Base-by-base conservation (phyloP, 2,797 vertebrate species). In the Neostethus bicornis region DNA sequence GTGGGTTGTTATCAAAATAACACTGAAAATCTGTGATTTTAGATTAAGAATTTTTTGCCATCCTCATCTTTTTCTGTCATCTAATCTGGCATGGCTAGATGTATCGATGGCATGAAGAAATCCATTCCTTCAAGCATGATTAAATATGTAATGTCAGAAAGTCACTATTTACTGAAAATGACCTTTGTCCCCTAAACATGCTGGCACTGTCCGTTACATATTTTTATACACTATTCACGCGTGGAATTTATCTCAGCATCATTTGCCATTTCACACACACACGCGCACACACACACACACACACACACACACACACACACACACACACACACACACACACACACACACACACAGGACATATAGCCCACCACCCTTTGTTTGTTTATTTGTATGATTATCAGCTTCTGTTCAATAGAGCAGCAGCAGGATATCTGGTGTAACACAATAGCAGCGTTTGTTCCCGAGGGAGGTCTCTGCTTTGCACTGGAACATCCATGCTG, bases 351-450 rank as follows among this genome's bases (percentile, higher is more conserved):
- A 45, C 66, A 52, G 69, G 47, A 65, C 50, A 58, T 32, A 67
- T 55, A 70, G 57, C 48, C 77, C 84, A 73, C 80, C 81, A 83
- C 79, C 68, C 60, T 67, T 65, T 86, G 83, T 85, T 87, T 89
- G 85, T 86, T 88, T 87, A 84, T 85, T 86, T 87, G 80, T 84
- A 73, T 79, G 75, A 86, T 79, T 73, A 83, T 84, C 79, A 80
- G 79, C 80, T 79, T 59, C 80, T 79, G 77, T 81, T 70, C 65
- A 69, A 81, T 81, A 75, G 83, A 73, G 77, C 74, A 75, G 73
- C 69, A 78, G 81, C 78, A 84, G 86, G 86, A 89, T 87, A 85
- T 81, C 86, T 89, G 84, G 81, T 86, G 83, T 75, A 89, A 87
- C 78, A 87, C 87, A 89, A 90, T 87, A 89, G 86, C 79, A 41